phyloP scores from a whole-genome alignment of 2,113 vertebrate species.

The Oryzias javanicus region DNA sequence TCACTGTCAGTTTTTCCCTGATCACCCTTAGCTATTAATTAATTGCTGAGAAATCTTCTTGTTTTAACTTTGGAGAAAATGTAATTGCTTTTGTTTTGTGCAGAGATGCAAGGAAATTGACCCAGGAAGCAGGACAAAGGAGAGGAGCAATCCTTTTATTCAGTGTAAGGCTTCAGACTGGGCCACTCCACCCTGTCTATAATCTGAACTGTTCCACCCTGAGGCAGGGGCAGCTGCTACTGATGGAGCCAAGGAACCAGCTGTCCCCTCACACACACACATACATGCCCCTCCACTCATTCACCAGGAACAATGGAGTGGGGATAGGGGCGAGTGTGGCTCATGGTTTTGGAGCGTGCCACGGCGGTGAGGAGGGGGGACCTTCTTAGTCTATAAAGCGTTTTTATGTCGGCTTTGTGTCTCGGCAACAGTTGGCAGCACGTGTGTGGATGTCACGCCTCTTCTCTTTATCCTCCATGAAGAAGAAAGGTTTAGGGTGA shows the following conservation, averaged over 20 bases:
- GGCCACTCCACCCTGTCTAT: conserved; percentile 67
- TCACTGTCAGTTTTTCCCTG: conserved; percentile 44
- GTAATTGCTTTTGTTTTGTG: conserved; percentile 16
- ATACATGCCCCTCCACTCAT: conserved; percentile 57
- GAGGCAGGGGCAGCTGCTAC: conserved; percentile 89
- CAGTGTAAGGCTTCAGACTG: conserved; percentile 79
- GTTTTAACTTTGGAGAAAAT: conserved; percentile 2
- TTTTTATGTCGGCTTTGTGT: conserved; percentile 74
- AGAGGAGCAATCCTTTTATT: conserved; percentile 73
- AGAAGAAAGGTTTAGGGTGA: conserved; percentile 48
- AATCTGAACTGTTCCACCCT: conserved; percentile 84
- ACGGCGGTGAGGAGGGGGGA: conserved; percentile 46
- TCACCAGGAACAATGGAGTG: conserved; percentile 73
- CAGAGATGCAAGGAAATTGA: conserved; percentile 48
- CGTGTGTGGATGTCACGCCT: conserved; percentile 81
- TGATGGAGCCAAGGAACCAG: conserved; percentile 85
- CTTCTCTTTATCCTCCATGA: conserved; percentile 61
- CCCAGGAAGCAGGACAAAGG: conserved; percentile 60
- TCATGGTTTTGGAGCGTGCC: conserved; percentile 70
- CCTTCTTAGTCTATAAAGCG: conserved; percentile 59
- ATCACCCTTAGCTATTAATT: conserved; percentile 23
- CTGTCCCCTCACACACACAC: conserved; percentile 79
- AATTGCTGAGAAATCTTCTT: conserved; percentile 11
- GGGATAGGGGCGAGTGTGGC: conserved; percentile 49
- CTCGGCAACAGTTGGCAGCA: conserved; percentile 93